phyloP scores from a whole-genome alignment of 2,797 vertebrate genomes.

The Rhynchotus rufescens region DNA sequence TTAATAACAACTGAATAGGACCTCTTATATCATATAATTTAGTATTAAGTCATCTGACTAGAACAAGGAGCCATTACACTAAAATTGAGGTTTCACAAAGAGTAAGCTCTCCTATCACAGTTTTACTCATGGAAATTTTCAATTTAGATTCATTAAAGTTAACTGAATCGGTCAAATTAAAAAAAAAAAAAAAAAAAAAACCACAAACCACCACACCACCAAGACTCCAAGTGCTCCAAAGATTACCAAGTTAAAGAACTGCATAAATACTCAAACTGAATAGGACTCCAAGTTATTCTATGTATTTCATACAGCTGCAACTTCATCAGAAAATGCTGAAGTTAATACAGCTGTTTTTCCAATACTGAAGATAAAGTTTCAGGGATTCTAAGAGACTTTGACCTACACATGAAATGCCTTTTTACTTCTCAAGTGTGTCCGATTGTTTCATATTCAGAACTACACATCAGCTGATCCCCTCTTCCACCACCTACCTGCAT shows the following conservation, averaged over 20 bases:
- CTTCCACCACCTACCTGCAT: slow-evolving; percentile 38
- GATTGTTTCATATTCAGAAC: slow-evolving; percentile 13
- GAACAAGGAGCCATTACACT: neutral
- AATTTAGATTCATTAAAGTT: neutral
- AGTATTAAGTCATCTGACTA: neutral
- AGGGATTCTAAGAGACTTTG: slow-evolving; percentile 24
- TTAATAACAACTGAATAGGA: neutral
- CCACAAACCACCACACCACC: neutral
- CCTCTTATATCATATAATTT: neutral
- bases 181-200: neutral
- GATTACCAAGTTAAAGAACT: neutral
- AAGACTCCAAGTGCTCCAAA: neutral
- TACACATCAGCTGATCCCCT: neutral
- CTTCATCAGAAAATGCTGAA: neutral
- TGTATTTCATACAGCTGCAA: neutral
- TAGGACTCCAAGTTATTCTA: slow-evolving; percentile 12
- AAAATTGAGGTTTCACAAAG: neutral
- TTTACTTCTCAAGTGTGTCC: neutral
- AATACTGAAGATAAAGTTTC: slow-evolving; percentile 5
- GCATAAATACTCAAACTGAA: neutral
- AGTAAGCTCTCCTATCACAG: neutral
- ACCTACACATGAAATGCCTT: slow-evolving; percentile 33
- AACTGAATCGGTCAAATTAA: neutral
- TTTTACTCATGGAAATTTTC: neutral
- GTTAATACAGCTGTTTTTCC: neutral